Percentiles rank a stretch among this genome's conserved stretches.
Evolutionary conservation across 2,888 invertebrate species (phyloP).

Genomic region (Nymphalis polychloros): DNA sequence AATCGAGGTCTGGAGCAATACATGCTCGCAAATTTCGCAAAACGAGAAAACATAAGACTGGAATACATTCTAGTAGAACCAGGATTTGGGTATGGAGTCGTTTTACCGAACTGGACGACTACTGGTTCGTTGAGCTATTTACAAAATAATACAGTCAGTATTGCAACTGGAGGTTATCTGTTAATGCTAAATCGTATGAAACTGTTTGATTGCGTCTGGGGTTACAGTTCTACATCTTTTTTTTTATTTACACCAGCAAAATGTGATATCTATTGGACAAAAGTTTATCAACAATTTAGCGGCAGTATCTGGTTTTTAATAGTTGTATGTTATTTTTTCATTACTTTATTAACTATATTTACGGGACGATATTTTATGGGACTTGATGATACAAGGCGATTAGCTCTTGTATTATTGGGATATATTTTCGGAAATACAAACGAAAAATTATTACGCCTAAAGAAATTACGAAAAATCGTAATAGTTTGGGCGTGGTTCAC

Average conservation of each 20-base stretch:
- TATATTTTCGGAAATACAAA: conserved; percentile 54
- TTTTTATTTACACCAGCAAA: conserved; percentile 50
- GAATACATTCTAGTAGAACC: conserved; percentile 43
- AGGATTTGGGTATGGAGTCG: conserved; percentile 46
- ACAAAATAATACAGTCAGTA: conserved; percentile 48
- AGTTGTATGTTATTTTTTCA: conserved; percentile 43
- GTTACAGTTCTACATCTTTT: conserved; percentile 51
- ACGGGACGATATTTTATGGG: conserved; percentile 36
- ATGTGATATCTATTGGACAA: conserved; percentile 52
- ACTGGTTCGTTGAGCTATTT: conserved; percentile 53
- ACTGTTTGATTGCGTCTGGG: conserved; percentile 58
- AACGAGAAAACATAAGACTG: conserved; percentile 47
- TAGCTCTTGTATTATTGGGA: conserved; percentile 54
- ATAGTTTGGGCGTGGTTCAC: conserved; percentile 63
- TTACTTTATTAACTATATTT: conserved; percentile 40
- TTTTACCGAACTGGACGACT: conserved; percentile 53
- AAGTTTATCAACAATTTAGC: conserved; percentile 55
- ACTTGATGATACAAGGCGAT: conserved; percentile 38
- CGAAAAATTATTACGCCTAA: conserved; percentile 45
- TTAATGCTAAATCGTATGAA: conserved; percentile 55
- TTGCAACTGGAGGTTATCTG: conserved; percentile 54
- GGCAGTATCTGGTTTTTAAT: conserved; percentile 53
- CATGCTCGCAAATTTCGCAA: conserved; percentile 52
- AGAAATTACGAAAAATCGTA: conserved; percentile 49
- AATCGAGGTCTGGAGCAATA: conserved; percentile 56